Percentiles rank a stretch among this genome's conserved stretches.
These are phyloP conservation scores for Apis mellifera DNA, from an alignment of 1,140 invertebrate species.

Conservation along the genomic window Amel_HAv3.1 CM009935.2:5585001-5585500, in stretches of 20 bases:
- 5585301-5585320: constrained; percentile 75
- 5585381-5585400: neutral
- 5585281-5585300: constrained; percentile 68
- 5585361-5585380: neutral
- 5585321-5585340: constrained; percentile 76
- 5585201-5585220: neutral
- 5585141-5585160: constrained; percentile 60
- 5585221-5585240: constrained; percentile 1
- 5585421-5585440: too few relatives aligned
- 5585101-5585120: neutral
- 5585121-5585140: constrained; percentile 36
- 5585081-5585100: too few relatives aligned
- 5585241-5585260: constrained; percentile 46
- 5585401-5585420: neutral
- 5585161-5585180: constrained; percentile 22
- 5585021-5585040: too few relatives aligned
- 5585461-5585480: too few relatives aligned
- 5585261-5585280: constrained; percentile 56
- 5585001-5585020: too few relatives aligned
- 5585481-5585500: too few relatives aligned
- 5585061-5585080: neutral
- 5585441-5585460: too few relatives aligned
- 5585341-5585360: constrained; percentile 58
- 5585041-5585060: neutral
- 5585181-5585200: neutral